Base-by-base conservation (phyloP, 23 tunicate genomes). In the Phallusia fumigata region DNA sequence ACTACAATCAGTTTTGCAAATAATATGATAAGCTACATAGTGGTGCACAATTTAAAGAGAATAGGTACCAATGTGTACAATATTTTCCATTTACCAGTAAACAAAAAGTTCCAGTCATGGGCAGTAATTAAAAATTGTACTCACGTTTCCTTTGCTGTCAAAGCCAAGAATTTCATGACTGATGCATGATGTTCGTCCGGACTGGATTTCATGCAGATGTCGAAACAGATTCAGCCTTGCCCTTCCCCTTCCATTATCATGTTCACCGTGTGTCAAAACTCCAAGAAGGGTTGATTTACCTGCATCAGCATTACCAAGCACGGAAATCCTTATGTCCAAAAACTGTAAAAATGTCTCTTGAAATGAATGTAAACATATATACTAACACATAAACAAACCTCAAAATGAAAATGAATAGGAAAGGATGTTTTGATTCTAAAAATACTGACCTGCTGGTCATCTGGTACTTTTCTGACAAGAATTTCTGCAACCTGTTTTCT, bases 261-360 rank as follows among this genome's bases (percentile, higher is more conserved):
- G 79, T 35, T 85, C 85, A 0, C 94, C 94, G 50, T 97, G 99
- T 5, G 97, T 86, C 13, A 97, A 79, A 52, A 97, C 99, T 15
- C 99, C 99, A 31, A 97, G 97, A 36, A 97, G 83, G 22, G 99
- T 97, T 10, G 97, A 92, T 65, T 97, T 97, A 33, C 99, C 99
- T 35, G 97, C 97, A 77, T 92, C 99, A 0, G 90, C 99, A 75
- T 90, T 97, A 28, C 99, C 99, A 77, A 95, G 86, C 0, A 90
- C 95, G 2, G 95, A 90, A 5, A 95, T 83, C 12, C 98, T 82
- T 16, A 94, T 87, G 85, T 94, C 98, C 81, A 94, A 76, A 79
- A 94, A 89, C 98, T 94, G 75, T 28, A 84, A 16, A 64, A 65
- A 78, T 28, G 6, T 18, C 13, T 74, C 12, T 33, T 74, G 22